A percentile compares a stretch with the other conserved stretches of the same genome.
Conservation (phyloP, 2,888 invertebrate genomes). For the Boloria selene region DNA sequence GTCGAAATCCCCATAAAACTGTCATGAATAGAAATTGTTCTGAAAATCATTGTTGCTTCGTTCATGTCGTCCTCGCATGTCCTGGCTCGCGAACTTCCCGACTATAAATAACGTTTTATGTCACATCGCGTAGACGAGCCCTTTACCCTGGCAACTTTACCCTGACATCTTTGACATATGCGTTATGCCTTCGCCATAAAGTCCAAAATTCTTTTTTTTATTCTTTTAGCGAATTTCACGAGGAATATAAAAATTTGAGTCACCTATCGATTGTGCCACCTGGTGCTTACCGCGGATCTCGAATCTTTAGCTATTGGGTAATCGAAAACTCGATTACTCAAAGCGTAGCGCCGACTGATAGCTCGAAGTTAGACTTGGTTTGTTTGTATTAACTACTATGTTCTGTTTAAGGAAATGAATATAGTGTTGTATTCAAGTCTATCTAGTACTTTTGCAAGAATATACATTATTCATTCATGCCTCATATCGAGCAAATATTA, state of each 20-base stretch:
- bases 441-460: background rate
- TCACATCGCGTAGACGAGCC: constrained; percentile 69
- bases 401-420: constrained; percentile 2
- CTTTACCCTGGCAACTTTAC: constrained; percentile 47
- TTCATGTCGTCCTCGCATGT: constrained; percentile 78
- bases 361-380: constrained; percentile 9
- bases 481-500: too few species aligned
- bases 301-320: constrained; percentile 65
- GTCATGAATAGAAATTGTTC: constrained; percentile 76
- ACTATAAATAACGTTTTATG: constrained; percentile 77
- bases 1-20: constrained; percentile 61
- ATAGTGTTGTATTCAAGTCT: background rate
- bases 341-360: constrained; percentile 39
- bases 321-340: constrained; percentile 67
- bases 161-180: constrained; percentile 49
- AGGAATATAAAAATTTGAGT: constrained; percentile 62
- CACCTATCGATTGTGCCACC: constrained; percentile 79
- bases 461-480: constrained; percentile 8
- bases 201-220: constrained; percentile 50
- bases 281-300: constrained; percentile 77
- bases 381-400: constrained; percentile 22
- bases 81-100: constrained; percentile 76
- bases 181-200: constrained; percentile 58
- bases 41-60: constrained; percentile 65
- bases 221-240: constrained; percentile 36